These are phyloP conservation scores for Camarhynchus parvulus DNA, from an alignment of 2,113 vertebrate species.

Conservation along the genomic window DNA sequence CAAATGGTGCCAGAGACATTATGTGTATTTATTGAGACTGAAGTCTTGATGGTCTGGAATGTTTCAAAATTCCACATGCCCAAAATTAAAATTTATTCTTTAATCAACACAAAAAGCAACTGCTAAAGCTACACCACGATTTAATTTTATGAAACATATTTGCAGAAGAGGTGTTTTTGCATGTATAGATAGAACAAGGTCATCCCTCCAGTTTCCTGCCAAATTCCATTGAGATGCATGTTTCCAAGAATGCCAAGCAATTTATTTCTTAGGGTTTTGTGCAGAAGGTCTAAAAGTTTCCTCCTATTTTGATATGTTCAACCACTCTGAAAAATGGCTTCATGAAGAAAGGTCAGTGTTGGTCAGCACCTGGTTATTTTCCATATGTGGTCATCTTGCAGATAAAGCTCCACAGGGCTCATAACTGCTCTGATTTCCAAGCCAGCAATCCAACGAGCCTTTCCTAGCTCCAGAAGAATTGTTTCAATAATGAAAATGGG, in stretches of 20 bases:
- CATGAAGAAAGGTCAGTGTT: background rate
- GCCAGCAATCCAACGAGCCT: background rate
- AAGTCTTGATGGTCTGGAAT: background rate
- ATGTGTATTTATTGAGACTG: background rate
- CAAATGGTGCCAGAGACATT: background rate
- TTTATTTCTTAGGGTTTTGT: background rate
- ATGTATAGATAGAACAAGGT: background rate
- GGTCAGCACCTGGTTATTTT: background rate
- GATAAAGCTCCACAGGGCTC: background rate
- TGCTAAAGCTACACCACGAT: accelerated
- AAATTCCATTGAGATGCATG: background rate
- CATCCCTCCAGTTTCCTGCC: background rate
- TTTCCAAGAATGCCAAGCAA: background rate
- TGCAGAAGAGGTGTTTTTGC: background rate
- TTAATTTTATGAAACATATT: background rate
- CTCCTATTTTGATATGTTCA: background rate
- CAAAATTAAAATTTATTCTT: background rate
- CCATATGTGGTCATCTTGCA: background rate
- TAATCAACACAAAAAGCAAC: background rate
- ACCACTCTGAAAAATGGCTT: background rate
- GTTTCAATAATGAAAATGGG: background rate
- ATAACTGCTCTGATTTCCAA: background rate
- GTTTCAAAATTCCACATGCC: background rate
- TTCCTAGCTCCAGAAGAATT: background rate
- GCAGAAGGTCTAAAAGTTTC: background rate